Percentiles rank a stretch among this genome's conserved stretches.
phyloP scores from a whole-genome alignment of 2,888 invertebrate genomes.

The Mylabris sibirica region DNA sequence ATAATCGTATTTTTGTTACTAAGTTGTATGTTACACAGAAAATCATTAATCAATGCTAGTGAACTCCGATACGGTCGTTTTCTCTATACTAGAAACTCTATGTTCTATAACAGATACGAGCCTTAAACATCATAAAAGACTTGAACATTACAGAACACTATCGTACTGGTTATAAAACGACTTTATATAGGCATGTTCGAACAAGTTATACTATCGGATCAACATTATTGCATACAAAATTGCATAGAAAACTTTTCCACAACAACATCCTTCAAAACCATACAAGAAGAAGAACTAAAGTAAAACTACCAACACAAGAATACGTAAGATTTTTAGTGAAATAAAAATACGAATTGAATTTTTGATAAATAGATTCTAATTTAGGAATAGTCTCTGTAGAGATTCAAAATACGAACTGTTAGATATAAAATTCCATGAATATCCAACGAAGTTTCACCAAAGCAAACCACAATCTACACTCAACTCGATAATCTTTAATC shows the following conservation, averaged over 20 bases:
- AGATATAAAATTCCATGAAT: slow-evolving; percentile 3
- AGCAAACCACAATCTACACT: background rate
- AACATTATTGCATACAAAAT: background rate
- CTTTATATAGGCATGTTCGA: slow-evolving; percentile 11
- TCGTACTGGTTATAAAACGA: slow-evolving; percentile 6
- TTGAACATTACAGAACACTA: slow-evolving; percentile 3
- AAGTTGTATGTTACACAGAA: slow-evolving; percentile 27
- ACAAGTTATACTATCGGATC: background rate
- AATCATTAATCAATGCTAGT: slow-evolving; percentile 33
- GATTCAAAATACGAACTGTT: background rate
- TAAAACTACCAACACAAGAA: too few species aligned
- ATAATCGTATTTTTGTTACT: slow-evolving; percentile 23
- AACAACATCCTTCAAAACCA: background rate
- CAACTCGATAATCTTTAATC: background rate
- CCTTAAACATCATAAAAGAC: slow-evolving; percentile 27
- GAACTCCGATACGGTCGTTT: slow-evolving; percentile 29
- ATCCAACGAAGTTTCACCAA: background rate
- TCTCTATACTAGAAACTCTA: slow-evolving; percentile 23
- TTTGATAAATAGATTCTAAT: background rate
- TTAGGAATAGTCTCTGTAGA: background rate
- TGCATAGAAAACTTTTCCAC: background rate
- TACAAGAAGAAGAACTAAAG: too few species aligned
- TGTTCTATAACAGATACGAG: slow-evolving; percentile 28
- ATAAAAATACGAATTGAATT: background rate
- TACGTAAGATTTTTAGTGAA: background rate